Evolutionary conservation across 2,888 invertebrate species (phyloP), one percentile per base, ranked within the genome.

Genomic region (Lydus trimaculatus): DNA sequence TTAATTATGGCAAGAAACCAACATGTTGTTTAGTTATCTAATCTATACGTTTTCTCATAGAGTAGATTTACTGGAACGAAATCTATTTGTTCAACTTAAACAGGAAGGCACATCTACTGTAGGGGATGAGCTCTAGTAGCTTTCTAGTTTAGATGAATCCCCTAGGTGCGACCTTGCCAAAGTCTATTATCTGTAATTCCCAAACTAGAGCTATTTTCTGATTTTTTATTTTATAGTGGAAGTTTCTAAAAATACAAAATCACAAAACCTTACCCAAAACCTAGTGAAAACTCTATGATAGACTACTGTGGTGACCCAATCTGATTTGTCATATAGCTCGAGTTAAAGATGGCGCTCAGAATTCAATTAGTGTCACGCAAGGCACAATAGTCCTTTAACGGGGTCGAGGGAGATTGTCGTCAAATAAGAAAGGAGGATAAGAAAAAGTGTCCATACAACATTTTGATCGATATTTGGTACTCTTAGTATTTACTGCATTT

Each of bases 281-380:
- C 13, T 36, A 15, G 13, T 36, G 15, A 15, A 36, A 36, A 36
- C 36, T 13, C 13, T 15, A 36, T 36, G 4, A 36, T 36, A 2
- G 36, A 36, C 13, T 36, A 36, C 13, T 36, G 36, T 36, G 2
- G 13, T 36, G 15, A 36, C 36, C 36, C 36, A 43, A 43, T 43
- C 43, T 43, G 43, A 43, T 43, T 43, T n/a, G 43, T n/a, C 0
- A 17, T 43, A 17, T 17, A 43, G 17, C 74, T 73, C 75, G 73
- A 75, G 76, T 77, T 75, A 72, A 73, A 77, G 79, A 79, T 79
- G 80, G 78, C 78, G 77, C 72, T 75, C 73, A 80, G 81, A 82
- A 82, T 82, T 82, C 82, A 81, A 82, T 82, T 82, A 82, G 78
- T 74, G 80, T 75, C 76, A 79, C 76, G 59, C 64, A 36, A 64